Evolutionary conservation across 1,140 invertebrate species (phyloP).

Genomic region (Linepithema humile): DNA sequence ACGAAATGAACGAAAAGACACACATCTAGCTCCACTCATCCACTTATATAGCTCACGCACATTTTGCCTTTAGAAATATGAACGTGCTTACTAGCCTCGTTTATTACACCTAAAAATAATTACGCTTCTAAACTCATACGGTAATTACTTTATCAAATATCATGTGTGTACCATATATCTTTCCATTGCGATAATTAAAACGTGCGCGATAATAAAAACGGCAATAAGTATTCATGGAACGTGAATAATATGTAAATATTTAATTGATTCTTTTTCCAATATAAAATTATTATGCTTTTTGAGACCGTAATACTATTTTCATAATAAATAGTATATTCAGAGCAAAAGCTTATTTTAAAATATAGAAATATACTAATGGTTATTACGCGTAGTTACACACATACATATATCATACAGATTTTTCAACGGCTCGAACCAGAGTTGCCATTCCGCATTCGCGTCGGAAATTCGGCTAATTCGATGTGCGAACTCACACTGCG

Average conservation of each 20-base stretch:
- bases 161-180: background rate
- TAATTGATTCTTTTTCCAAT: background rate
- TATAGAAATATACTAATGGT: background rate
- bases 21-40: too few species aligned
- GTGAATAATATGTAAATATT: background rate
- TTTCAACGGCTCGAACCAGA: background rate
- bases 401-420: background rate
- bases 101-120: background rate
- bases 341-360: slow-evolving; percentile 2
- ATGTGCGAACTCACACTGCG: slow-evolving; percentile 40
- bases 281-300: too few species aligned
- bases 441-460: slow-evolving; percentile 27
- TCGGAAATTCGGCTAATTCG: slow-evolving; percentile 44
- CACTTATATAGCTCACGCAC: background rate
- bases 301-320: too few species aligned
- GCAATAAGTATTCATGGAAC: background rate
- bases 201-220: background rate
- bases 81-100: background rate
- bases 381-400: background rate
- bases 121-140: background rate
- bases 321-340: too few species aligned
- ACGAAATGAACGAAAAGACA: background rate
- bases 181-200: background rate
- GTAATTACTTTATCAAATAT: background rate
- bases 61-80: background rate